Evolutionary conservation across 2,113 vertebrate genomes (phyloP).

Genomic region (Pygoscelis adeliae): DNA sequence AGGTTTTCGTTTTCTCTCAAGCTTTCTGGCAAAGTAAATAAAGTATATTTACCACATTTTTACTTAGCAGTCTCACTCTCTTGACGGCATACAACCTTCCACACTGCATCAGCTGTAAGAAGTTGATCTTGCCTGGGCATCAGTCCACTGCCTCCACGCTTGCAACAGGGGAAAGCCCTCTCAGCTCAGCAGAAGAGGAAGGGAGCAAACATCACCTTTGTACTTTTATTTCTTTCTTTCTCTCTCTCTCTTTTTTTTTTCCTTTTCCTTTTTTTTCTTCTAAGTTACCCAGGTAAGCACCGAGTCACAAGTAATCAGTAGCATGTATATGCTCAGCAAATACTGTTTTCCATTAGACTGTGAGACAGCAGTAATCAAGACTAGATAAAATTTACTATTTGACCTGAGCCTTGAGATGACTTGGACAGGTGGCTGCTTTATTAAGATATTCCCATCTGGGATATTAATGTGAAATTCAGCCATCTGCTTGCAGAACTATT

Average conservation of each 20-base stretch:
- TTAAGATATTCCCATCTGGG: conserved; percentile 51
- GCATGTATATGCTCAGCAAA: background rate
- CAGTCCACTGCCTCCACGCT: background rate
- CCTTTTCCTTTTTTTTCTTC: background rate
- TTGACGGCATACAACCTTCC: background rate
- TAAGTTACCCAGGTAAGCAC: background rate
- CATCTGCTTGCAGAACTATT: conserved; percentile 52
- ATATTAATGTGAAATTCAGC: conserved; percentile 23
- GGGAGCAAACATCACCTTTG: background rate
- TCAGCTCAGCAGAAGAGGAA: background rate
- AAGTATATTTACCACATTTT: background rate
- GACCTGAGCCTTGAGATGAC: conserved; percentile 43
- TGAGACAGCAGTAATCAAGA: conserved; percentile 1
- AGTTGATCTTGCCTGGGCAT: background rate
- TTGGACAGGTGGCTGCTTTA: conserved; percentile 60
- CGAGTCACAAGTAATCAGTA: background rate
- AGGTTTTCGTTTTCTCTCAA: background rate
- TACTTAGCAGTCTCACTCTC: background rate
- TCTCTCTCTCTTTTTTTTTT: fast-evolving
- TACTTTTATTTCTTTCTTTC: background rate
- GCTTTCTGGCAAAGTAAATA: background rate
- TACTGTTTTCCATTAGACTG: background rate
- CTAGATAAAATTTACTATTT: conserved; percentile 35
- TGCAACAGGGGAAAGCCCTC: background rate
- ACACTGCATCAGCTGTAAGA: background rate